Conservation (phyloP, 2,888 invertebrate genomes). For the Melangyna quadrimaculata region DNA sequence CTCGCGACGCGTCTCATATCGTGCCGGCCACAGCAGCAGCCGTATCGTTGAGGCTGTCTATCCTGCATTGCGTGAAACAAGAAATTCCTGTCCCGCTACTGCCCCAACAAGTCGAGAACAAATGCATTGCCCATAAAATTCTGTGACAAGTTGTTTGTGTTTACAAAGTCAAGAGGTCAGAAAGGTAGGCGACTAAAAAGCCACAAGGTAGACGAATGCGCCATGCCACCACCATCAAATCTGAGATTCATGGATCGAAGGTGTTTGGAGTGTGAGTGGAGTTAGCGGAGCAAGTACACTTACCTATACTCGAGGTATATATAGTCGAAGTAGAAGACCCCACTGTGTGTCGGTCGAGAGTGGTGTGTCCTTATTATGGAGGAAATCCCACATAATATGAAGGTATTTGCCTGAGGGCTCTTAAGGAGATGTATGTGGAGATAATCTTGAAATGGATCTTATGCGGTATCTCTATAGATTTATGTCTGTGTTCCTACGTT, state of each 20-base stretch:
- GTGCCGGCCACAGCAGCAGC: background rate
- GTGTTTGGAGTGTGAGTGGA: slow-evolving; percentile 23
- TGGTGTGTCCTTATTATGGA: slow-evolving; percentile 22
- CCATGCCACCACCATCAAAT: background rate
- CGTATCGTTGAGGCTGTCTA: background rate
- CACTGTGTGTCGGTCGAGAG: background rate
- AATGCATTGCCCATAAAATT: slow-evolving; percentile 58
- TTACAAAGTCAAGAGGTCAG: slow-evolving; percentile 71
- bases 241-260: background rate
- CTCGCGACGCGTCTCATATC: background rate
- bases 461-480: slow-evolving; percentile 7
- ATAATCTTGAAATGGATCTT: slow-evolving; percentile 55
- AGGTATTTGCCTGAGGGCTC: slow-evolving; percentile 33
- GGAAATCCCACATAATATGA: slow-evolving; percentile 41
- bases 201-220: too few relatives aligned
- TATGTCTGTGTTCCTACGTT: slow-evolving; percentile 5
- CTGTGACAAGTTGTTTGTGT: slow-evolving; percentile 53
- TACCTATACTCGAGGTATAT: background rate
- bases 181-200: slow-evolving; percentile 33
- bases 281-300: background rate
- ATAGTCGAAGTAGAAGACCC: background rate
- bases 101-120: slow-evolving; percentile 27
- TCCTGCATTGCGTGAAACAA: slow-evolving; percentile 37
- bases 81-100: slow-evolving; percentile 42
- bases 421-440: slow-evolving; percentile 22